Evolutionary conservation across 2,797 vertebrate species (phyloP), one percentile per base, ranked within the genome.

Genomic region (Microctenopoma stevenorrisi): DNA sequence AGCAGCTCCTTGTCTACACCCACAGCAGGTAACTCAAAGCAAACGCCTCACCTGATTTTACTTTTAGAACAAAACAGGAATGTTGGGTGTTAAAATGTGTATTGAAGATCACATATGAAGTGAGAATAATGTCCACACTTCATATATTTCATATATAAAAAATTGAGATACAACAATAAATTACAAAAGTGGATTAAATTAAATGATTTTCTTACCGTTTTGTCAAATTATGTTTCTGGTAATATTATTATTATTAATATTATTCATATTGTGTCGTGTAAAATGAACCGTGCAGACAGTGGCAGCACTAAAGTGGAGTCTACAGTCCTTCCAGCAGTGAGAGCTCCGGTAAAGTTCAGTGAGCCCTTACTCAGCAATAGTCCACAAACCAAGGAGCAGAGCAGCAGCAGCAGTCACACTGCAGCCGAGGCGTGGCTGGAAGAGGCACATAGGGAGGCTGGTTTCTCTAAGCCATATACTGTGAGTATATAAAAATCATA

Each of bases 391-490:
- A 92, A 83, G 57, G 89, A 92, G 54, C 82, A 64, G 26, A 85
- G 70, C 55, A 57, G 75, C 68, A 84, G 75, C 67, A 85, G 82
- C 89, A 89, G 90, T 75, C 95, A 80, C 77, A 35, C 68, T 26
- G 86, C 92, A 57, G 79, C 93, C 11, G 94, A 95, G 72, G 84
- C 88, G 4, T 76, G 85, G 69, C 92, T 96, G 66, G 95, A 96
- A 79, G 94, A 93, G 64, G 86, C 93, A 0, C 91, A 83, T 53
- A 94, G 86, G 75, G 96, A 97, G 88, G 89, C 92, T 0, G 95
- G 88, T 6, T 89, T 91, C 74, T 92, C 94, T 53, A 91, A 93
- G 77, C 91, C 94, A 28, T 93, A 90, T 74, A 89, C 88, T 30
- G 98, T 99, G 90, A 97, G 96, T 82, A 38, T 68, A 44, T 44